Evolutionary conservation across 2,888 invertebrate genomes (phyloP).

Genomic region (Caenorhabditis wallacei): DNA sequence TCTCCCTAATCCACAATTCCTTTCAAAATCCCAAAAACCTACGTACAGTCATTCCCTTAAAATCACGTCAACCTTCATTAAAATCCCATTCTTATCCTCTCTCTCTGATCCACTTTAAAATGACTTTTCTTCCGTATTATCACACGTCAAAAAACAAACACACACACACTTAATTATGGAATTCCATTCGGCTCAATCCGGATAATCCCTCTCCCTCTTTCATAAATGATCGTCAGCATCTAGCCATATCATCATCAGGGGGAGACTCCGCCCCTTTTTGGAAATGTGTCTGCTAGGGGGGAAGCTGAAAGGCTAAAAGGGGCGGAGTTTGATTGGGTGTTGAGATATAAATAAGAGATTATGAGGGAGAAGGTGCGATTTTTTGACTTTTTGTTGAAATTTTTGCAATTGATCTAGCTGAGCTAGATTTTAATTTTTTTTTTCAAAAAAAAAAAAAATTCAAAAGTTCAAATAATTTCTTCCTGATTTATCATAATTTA

Average conservation of each 20-base stretch:
- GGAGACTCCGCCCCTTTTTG: slow-evolving; percentile 21
- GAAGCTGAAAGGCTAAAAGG: slow-evolving; percentile 26
- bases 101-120: not conserved
- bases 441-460: no score
- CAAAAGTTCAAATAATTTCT: no score
- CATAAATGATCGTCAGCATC: not conserved
- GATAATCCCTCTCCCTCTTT: not conserved
- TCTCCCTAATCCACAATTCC: no score
- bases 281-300: not conserved
- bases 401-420: no score
- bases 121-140: slow-evolving; percentile 1
- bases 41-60: no score
- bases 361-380: not conserved
- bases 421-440: no score
- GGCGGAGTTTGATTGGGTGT: slow-evolving; percentile 4
- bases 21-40: no score
- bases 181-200: slow-evolving; percentile 50
- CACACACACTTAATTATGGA: slow-evolving; percentile 13
- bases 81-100: no score
- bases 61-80: no score
- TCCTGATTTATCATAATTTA: no score
- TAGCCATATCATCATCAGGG: not conserved
- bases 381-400: not conserved
- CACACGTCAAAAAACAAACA: slow-evolving; percentile 34
- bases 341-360: not conserved